phyloP scores from a whole-genome alignment of 2,113 vertebrate species.

The Shinisaurus crocodilurus region DNA sequence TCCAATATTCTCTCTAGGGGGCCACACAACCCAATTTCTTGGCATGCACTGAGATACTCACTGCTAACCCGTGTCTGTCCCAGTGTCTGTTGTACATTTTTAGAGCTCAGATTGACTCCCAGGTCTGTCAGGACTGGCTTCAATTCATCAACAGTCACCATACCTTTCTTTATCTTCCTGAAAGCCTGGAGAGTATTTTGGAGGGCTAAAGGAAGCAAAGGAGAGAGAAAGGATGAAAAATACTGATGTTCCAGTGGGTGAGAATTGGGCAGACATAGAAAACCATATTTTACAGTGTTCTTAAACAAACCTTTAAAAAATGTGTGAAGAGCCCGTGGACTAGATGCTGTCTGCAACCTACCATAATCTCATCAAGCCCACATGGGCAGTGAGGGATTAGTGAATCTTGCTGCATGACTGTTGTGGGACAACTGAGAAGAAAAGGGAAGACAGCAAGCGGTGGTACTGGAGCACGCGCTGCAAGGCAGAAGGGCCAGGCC shows the following conservation, averaged over 20 bases:
- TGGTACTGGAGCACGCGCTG: too few species aligned
- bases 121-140: background rate
- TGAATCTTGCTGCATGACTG: background rate
- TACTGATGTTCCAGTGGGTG: background rate
- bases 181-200: conserved; percentile 9
- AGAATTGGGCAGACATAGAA: background rate
- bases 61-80: background rate
- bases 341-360: too few species aligned
- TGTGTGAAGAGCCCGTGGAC: too few species aligned
- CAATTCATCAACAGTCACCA: background rate
- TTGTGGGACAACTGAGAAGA: background rate
- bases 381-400: background rate
- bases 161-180: conserved; percentile 6
- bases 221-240: background rate
- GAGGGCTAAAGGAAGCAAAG: background rate
- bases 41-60: background rate
- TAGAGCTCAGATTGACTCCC: background rate
- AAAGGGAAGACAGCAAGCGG: too few species aligned
- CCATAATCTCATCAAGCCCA: background rate
- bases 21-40: background rate
- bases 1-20: background rate
- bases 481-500: too few species aligned
- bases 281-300: background rate
- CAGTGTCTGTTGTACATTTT: background rate
- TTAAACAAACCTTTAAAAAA: background rate